Conservation (phyloP, 2,888 invertebrate species). For the Ypsolopha scabrella region DNA sequence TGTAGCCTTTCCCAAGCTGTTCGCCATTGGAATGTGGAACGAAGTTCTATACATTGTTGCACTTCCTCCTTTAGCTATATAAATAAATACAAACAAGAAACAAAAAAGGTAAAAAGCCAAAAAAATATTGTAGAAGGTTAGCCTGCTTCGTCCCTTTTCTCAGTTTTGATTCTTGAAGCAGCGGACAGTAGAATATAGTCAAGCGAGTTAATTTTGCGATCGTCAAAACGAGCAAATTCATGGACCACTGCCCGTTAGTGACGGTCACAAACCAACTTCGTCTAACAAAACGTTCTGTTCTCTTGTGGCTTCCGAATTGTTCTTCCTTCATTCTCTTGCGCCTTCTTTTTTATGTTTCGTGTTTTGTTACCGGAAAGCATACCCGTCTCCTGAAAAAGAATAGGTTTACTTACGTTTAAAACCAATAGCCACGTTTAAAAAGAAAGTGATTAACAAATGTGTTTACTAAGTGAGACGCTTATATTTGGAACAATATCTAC, state of each 20-base stretch:
- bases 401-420: not conserved
- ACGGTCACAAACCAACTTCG: constrained; percentile 73
- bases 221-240: constrained; percentile 66
- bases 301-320: not conserved
- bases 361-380: not conserved
- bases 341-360: constrained; percentile 8
- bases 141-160: not conserved
- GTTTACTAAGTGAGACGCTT: not conserved
- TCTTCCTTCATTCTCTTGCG: constrained; percentile 9
- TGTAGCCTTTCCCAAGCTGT: too few relatives aligned
- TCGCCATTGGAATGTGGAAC: too few relatives aligned
- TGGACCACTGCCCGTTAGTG: constrained; percentile 67
- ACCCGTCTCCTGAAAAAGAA: not conserved
- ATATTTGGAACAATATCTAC: not conserved
- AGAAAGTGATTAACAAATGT: not conserved
- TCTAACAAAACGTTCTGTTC: constrained; percentile 38
- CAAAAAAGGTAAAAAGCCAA: too few relatives aligned
- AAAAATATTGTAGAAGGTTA: not conserved
- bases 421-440: not conserved
- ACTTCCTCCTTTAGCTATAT: too few relatives aligned
- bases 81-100: too few relatives aligned
- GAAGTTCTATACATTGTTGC: too few relatives aligned
- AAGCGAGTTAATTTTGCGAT: constrained; percentile 73
- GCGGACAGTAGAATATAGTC: constrained; percentile 36
- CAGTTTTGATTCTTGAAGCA: not conserved